Conservation (phyloP, 1,140 invertebrate species). For the Brachionus rubens region DNA sequence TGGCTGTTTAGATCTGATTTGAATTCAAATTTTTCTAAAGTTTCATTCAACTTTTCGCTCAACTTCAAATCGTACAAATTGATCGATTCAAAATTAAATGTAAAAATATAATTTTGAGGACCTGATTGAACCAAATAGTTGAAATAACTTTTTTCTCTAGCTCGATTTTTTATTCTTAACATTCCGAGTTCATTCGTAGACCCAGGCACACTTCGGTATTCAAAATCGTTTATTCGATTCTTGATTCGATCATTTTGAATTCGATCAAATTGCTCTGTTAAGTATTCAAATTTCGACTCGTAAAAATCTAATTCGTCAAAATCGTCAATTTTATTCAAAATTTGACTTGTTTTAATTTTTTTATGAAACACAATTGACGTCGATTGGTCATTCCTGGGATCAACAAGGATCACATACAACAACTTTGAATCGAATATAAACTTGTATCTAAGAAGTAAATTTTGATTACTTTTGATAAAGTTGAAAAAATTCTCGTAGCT, state of each 20-base stretch:
- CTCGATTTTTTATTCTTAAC: conserved; percentile 11
- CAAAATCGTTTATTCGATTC: neutral
- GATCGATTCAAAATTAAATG: conserved; percentile 35
- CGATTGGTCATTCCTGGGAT: neutral
- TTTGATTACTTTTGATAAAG: neutral
- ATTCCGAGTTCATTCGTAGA: neutral
- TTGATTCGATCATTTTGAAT: neutral
- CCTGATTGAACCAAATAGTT: neutral
- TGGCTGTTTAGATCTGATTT: neutral
- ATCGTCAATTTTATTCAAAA: neutral
- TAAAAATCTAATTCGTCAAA: neutral
- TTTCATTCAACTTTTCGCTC: neutral
- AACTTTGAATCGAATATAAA: conserved; percentile 32
- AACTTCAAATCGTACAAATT: conserved; percentile 1
- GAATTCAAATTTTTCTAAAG: neutral
- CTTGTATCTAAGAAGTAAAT: neutral
- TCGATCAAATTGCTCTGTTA: neutral
- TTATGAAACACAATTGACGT: neutral
- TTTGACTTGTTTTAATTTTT: neutral
- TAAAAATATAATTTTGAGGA: neutral
- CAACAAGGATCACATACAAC: conserved; percentile 7
- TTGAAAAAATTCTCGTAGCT: conserved; percentile 24
- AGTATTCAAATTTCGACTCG: neutral
- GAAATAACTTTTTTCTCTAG: conserved; percentile 11
- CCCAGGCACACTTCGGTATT: neutral